A percentile compares a stretch with the other conserved stretches of the same genome.
Evolutionary conservation across 2,888 invertebrate genomes (phyloP).

Genomic region (Amiota mariae): DNA sequence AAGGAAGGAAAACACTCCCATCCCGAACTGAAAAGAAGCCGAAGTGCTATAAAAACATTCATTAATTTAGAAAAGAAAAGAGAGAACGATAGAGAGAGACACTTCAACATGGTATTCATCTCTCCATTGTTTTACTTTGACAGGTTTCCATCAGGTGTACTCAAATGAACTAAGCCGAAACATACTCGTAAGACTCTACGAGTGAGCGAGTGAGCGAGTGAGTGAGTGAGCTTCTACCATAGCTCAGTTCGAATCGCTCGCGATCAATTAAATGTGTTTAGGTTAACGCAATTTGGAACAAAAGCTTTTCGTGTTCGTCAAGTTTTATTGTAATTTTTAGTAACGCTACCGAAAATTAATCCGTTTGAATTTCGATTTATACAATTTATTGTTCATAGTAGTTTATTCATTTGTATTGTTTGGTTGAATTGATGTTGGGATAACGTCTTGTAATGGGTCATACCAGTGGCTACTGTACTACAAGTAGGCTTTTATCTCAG

Average conservation of each 20-base stretch:
- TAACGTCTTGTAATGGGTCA: neutral
- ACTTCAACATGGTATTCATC: neutral
- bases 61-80: neutral
- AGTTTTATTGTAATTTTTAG: constrained; percentile 58
- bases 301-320: constrained; percentile 16
- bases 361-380: constrained; percentile 59
- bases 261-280: constrained; percentile 22
- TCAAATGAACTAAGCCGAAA: neutral
- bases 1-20: neutral
- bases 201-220: no score
- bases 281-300: constrained; percentile 15
- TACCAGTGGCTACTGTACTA: constrained; percentile 48
- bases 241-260: neutral
- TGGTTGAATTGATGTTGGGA: neutral
- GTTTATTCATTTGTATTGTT: constrained; percentile 34
- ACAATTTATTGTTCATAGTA: constrained; percentile 38
- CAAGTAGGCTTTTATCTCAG: constrained; percentile 30
- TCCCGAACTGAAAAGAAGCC: neutral
- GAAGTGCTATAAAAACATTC: neutral
- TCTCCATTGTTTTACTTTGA: neutral
- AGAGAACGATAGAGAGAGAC: no score
- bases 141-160: constrained; percentile 14
- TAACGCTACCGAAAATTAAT: constrained; percentile 72
- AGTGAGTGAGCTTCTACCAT: neutral
- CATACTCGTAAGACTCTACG: neutral